Evolutionary conservation across 1,140 invertebrate genomes (phyloP), one percentile per base, ranked within the genome.

Genomic region (Cydia amplana): DNA sequence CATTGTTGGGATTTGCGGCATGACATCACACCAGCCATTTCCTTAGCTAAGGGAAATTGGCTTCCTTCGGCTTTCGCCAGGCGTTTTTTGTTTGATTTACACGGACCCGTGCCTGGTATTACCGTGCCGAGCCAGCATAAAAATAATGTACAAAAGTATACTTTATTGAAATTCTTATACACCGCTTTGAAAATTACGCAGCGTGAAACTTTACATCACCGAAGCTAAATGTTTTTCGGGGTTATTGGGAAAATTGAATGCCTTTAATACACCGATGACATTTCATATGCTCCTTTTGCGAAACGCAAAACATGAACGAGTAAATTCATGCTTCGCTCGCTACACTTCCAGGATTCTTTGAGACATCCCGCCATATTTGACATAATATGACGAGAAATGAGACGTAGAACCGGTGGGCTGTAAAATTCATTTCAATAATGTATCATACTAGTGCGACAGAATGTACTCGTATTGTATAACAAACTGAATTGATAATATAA

Each of bases 1-100:
- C 64, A 67, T 67, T 28, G 64, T 32, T 67, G 28, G 64, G 64
- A 67, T 67, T 67, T 67, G 64, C 64, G 64, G 64, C 64, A n/a
- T 67, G 64, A 32, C 64, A 67, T 67, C 64, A 67, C 64, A 67
- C 64, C 63, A 67, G 64, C 64, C 64, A 67, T 67, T 67, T 67
- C 64, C 64, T 67, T 67, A n/a, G 25, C 64, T 28, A 67, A 67
- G 64, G 64, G 64, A 67, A 67, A 67, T 67, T 67, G 64, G 28
- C 64, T 67, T 67, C 64, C 63, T 65, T 65, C 23, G 63, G 20
- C 63, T 65, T 65, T 65, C 63, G 63, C 20, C n/a, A n/a, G 64
- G 23, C 64, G 20, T 32, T 67, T 67, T 67, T 67, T 67, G 64
- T 67, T 67, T 32, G 64, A 67, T 67, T 67, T 67, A 67, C 64